Evolutionary conservation across 2,113 vertebrate genomes (phyloP).

Genomic region (Piaya cayana): DNA sequence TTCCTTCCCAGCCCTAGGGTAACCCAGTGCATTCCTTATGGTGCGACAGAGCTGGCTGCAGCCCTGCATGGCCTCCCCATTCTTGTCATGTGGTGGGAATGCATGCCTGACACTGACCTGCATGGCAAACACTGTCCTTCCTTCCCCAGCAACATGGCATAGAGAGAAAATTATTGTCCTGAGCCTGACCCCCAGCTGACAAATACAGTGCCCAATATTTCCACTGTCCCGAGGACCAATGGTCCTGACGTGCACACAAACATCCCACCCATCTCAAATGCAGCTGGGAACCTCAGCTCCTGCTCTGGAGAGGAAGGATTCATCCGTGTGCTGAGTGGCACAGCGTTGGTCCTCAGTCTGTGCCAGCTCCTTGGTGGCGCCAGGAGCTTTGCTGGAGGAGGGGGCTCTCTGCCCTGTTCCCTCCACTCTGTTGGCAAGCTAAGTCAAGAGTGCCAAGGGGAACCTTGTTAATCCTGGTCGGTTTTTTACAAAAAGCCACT

Average conservation of each 20-base stretch:
- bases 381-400: background rate
- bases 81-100: background rate
- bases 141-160: background rate
- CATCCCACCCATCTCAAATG: background rate
- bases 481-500: constrained; percentile 46
- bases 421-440: background rate
- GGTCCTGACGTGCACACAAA: background rate
- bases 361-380: background rate
- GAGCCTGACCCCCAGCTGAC: background rate
- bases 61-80: background rate
- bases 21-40: rapidly evolving
- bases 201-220: background rate
- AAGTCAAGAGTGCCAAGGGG: background rate
- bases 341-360: background rate
- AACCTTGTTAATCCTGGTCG: constrained; percentile 37
- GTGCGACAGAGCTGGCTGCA: background rate
- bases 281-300: background rate
- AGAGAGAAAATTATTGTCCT: background rate
- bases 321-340: background rate
- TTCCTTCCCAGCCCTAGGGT: background rate
- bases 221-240: rapidly evolving
- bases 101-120: rapidly evolving
- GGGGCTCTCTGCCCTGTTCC: background rate
- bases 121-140: constrained; percentile 8
- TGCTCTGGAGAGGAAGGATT: background rate